Percentiles rank a stretch among this genome's conserved stretches.
phyloP scores from a whole-genome alignment of 1,140 invertebrate species.

The Arctopsyche grandis region DNA sequence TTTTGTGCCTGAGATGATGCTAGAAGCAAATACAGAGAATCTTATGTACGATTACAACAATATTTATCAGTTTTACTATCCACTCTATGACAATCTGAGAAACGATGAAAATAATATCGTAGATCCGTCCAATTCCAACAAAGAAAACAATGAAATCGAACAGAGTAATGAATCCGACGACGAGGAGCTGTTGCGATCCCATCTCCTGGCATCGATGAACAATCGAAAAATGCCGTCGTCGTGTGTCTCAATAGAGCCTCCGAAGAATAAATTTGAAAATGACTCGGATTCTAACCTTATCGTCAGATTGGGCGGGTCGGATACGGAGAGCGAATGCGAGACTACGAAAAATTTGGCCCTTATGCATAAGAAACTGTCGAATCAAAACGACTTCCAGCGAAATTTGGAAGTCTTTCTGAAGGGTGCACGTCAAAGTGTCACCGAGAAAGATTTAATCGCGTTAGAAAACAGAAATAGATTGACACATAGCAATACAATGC shows the following conservation, averaged over 20 bases:
- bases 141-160: conserved; percentile 9
- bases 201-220: conserved; percentile 64
- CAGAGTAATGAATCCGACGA: conserved; percentile 56
- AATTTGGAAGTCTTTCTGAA: conserved; percentile 64
- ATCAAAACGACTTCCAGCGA: conserved; percentile 62
- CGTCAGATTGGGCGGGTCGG: conserved; percentile 62
- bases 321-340: conserved; percentile 65
- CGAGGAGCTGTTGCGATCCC: conserved; percentile 63
- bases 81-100: not conserved
- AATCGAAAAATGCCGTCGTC: conserved; percentile 48
- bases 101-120: not conserved
- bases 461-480: not conserved
- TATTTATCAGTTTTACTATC: not conserved
- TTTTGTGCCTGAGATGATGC: not conserved
- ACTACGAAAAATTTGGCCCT: conserved; percentile 64
- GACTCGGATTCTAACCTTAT: conserved; percentile 55
- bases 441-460: conserved; percentile 55
- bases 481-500: not conserved
- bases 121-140: not conserved
- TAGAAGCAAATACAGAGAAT: not conserved
- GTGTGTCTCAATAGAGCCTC: not conserved
- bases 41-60: conserved; percentile 12
- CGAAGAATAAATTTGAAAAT: conserved; percentile 40
- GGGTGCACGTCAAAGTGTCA: conserved; percentile 57
- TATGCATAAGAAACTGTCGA: conserved; percentile 65